phyloP scores from a whole-genome alignment of 2,113 vertebrate genomes.

The Petrocephalus zakoni region DNA sequence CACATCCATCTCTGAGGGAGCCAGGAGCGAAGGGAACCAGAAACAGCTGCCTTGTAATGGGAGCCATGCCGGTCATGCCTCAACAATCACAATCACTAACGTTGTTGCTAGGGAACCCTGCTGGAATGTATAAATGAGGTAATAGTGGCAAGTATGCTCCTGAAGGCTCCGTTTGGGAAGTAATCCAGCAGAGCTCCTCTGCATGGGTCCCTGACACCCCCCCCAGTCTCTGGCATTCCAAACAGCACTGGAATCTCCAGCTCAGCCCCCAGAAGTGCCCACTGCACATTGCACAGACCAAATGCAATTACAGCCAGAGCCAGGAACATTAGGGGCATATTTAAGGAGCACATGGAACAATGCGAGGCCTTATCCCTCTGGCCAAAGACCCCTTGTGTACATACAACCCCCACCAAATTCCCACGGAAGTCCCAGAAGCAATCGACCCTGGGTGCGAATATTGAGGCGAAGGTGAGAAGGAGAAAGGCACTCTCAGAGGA shows the following conservation, averaged over 20 bases:
- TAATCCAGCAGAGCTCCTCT: neutral
- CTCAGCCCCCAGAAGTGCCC: neutral
- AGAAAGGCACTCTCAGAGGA: neutral
- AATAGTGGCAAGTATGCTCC: neutral
- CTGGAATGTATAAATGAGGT: neutral
- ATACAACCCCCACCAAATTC: neutral
- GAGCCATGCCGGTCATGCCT: neutral
- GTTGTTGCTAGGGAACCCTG: neutral
- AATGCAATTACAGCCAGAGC: conserved; percentile 23
- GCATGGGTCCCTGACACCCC: too few relatives aligned
- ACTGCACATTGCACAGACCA: neutral
- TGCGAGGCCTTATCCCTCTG: neutral
- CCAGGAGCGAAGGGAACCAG: neutral
- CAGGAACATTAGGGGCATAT: neutral
- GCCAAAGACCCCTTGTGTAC: neutral
- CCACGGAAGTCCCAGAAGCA: neutral
- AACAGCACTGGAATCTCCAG: neutral
- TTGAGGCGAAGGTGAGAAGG: neutral
- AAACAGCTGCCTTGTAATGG: neutral
- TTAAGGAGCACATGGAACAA: neutral
- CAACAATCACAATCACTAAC: neutral
- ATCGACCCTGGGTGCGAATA: neutral
- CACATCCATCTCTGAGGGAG: conserved; percentile 62
- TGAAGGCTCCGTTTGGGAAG: neutral
- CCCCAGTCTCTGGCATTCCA: neutral